These are phyloP conservation scores for Sesamia nonagrioides DNA, from an alignment of 1,140 invertebrate species.

Conservation along the genomic window DNA sequence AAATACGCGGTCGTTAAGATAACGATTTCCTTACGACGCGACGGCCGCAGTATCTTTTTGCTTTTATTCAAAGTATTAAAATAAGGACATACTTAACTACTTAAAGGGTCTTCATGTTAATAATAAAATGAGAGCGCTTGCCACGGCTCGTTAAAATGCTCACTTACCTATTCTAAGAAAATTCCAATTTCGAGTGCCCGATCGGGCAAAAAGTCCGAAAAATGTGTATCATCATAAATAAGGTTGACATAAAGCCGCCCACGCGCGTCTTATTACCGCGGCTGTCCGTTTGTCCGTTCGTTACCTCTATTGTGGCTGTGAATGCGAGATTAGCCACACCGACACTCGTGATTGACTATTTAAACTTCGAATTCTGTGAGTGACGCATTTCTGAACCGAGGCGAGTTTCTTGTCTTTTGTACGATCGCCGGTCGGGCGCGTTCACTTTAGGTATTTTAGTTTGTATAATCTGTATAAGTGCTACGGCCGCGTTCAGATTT, in stretches of 20 bases:
- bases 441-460: conserved; percentile 45
- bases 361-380: conserved; percentile 75
- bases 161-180: conserved; percentile 33
- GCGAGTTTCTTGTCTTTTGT: conserved; percentile 56
- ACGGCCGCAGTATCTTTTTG: conserved; percentile 70
- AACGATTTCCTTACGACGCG: conserved; percentile 81
- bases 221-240: conserved; percentile 82
- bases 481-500: conserved; percentile 40
- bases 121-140: conserved; percentile 46
- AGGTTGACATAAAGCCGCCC: conserved; percentile 84
- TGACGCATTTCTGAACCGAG: conserved; percentile 70
- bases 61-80: conserved; percentile 72
- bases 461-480: conserved; percentile 41
- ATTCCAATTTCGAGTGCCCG: conserved; percentile 54
- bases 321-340: conserved; percentile 84
- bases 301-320: conserved; percentile 84
- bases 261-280: conserved; percentile 83
- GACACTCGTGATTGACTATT: conserved; percentile 85
- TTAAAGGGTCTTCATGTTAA: conserved; percentile 70
- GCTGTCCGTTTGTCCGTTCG: conserved; percentile 83
- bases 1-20: conserved; percentile 83
- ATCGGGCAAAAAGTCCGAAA: conserved; percentile 66
- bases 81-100: conserved; percentile 61
- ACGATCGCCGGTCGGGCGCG: conserved; percentile 31
- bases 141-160: conserved; percentile 29